phyloP scores from a whole-genome alignment of 1,140 invertebrate species.

The Cepaea nemoralis region DNA sequence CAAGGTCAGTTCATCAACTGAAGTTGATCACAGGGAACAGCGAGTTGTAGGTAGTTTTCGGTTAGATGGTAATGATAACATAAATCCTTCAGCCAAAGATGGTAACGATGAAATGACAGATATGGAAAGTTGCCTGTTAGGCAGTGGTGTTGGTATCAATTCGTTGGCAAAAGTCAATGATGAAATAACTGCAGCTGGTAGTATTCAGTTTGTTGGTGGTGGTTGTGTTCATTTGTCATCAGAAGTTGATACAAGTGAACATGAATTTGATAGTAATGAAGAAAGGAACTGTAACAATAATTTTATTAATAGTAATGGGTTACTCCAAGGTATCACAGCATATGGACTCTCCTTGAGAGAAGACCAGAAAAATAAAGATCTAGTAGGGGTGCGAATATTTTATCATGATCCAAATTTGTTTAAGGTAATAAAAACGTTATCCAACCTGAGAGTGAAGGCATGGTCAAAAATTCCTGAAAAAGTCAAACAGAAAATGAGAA shows the following conservation, averaged over 20 bases:
- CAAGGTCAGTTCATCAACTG: too few relatives aligned
- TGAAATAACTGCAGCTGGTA: neutral
- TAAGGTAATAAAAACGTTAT: neutral
- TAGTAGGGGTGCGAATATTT: neutral
- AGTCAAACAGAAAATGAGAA: neutral
- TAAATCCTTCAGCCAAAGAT: too few relatives aligned
- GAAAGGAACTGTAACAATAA: neutral
- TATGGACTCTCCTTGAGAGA: neutral
- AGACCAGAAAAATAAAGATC: neutral
- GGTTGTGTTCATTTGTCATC: neutral
- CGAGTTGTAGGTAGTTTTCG: too few relatives aligned
- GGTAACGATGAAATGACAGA: too few relatives aligned
- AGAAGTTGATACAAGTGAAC: too few relatives aligned
- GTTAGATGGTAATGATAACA: too few relatives aligned
- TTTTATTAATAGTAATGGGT: neutral
- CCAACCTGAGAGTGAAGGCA: neutral
- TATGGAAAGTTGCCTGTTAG: too few relatives aligned
- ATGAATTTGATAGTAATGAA: neutral
- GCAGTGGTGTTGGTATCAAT: too few relatives aligned
- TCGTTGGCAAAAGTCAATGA: too few relatives aligned
- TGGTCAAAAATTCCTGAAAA: slow-evolving; percentile 6
- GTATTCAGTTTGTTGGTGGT: neutral
- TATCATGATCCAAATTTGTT: neutral
- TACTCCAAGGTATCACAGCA: neutral
- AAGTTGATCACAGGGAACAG: too few relatives aligned